These are phyloP conservation scores for Rhinichthys osculus DNA, from an alignment of 2,797 vertebrate species.

Conservation along the genomic window DNA sequence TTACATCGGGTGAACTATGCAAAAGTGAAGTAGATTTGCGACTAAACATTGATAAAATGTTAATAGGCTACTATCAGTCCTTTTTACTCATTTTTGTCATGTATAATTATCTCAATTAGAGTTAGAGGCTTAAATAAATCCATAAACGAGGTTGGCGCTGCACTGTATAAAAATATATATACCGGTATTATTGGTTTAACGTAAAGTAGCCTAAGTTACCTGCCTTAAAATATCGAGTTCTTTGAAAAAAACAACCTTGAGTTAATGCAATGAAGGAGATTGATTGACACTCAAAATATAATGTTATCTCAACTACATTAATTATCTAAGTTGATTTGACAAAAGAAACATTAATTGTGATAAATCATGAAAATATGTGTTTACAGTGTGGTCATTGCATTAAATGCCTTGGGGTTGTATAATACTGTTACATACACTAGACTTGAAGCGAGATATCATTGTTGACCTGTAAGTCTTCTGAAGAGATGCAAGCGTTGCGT, in stretches of 20 bases:
- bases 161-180: too few species aligned
- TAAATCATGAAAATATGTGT: too few species aligned
- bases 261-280: too few species aligned
- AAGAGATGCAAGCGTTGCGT: not conserved
- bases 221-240: too few species aligned
- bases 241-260: too few species aligned
- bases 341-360: too few species aligned
- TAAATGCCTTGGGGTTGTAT: not conserved
- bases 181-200: too few species aligned
- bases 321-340: too few species aligned
- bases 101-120: too few species aligned
- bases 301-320: too few species aligned
- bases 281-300: too few species aligned
- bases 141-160: not conserved
- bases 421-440: not conserved
- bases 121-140: not conserved
- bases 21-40: not conserved
- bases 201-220: too few species aligned
- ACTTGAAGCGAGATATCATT: not conserved
- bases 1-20: not conserved
- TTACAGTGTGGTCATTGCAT: not conserved
- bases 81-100: not conserved
- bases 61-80: not conserved
- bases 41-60: not conserved
- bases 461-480: not conserved